Evolutionary conservation across 2,888 invertebrate genomes (phyloP).

Genomic region (Himalopsyche japonica): DNA sequence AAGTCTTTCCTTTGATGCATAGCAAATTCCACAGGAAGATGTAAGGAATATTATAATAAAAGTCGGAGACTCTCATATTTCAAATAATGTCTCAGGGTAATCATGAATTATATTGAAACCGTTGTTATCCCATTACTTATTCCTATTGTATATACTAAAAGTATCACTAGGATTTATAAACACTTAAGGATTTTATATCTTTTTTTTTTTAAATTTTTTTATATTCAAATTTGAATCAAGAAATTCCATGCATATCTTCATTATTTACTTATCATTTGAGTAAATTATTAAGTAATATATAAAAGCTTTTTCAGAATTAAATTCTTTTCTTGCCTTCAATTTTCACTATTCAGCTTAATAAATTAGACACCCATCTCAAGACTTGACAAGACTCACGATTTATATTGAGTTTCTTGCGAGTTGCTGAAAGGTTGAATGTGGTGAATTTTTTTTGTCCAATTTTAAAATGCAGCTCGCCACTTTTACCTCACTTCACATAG

Average conservation of each 20-base stretch:
- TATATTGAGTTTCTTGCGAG: too few species aligned
- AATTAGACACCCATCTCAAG: neutral
- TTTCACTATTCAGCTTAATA: neutral
- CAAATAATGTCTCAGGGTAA: slow-evolving; percentile 1
- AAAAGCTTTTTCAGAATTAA: neutral
- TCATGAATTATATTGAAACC: neutral
- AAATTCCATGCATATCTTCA: neutral
- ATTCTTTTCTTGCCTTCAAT: neutral
- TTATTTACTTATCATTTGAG: neutral
- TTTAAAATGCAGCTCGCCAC: too few species aligned
- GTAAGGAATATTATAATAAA: neutral
- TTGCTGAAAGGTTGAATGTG: too few species aligned
- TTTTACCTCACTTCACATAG: too few species aligned
- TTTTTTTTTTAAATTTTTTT: neutral
- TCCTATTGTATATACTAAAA: neutral
- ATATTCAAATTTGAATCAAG: neutral
- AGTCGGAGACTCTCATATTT: neutral
- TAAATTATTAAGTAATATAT: neutral
- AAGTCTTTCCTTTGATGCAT: neutral
- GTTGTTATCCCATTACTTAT: neutral
- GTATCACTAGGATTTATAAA: neutral
- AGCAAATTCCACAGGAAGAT: neutral
- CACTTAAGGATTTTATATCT: neutral
- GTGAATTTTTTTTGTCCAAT: too few species aligned
- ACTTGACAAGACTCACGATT: too few species aligned